A percentile compares a stretch with the other conserved stretches of the same genome.
phyloP scores from a whole-genome alignment of 2,888 invertebrate genomes.

The Troides oblongomaculatus region DNA sequence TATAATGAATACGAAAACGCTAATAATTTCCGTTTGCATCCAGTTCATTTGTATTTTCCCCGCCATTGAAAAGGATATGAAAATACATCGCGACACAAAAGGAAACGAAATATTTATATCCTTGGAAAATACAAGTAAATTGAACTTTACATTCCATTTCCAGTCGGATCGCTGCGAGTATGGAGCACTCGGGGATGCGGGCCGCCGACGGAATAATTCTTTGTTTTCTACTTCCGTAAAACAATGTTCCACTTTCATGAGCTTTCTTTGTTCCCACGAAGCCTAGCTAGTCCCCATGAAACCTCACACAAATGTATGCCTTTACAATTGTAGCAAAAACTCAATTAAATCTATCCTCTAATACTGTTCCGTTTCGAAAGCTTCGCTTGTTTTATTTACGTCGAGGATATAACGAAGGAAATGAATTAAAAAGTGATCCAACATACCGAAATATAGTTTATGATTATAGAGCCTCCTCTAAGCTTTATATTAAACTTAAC shows the following conservation, averaged over 20 bases:
- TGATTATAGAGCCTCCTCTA: too few species aligned
- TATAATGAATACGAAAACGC: too few species aligned
- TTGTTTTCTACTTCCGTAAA: constrained; percentile 29
- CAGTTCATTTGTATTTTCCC: background rate
- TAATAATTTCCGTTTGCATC: too few species aligned
- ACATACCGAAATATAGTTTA: too few species aligned
- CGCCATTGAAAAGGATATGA: constrained; percentile 10
- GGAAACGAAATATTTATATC: constrained; percentile 35
- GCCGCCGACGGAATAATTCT: constrained; percentile 34
- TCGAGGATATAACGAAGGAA: too few species aligned
- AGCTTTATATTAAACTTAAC: too few species aligned
- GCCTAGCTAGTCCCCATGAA: background rate
- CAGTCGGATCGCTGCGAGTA: constrained; percentile 31
- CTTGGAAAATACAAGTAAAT: constrained; percentile 34
- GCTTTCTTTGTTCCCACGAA: constrained; percentile 1
- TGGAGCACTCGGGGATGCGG: constrained; percentile 28
- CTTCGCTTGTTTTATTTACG: too few species aligned
- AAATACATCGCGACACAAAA: constrained; percentile 28
- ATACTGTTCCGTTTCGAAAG: too few species aligned
- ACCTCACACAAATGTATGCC: background rate
- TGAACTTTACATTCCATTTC: constrained; percentile 42
- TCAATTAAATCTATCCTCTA: too few species aligned
- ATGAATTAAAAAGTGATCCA: too few species aligned
- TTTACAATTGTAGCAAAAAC: too few species aligned
- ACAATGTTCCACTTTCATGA: constrained; percentile 16